Percentiles rank a stretch among this genome's conserved stretches.
Conservation (phyloP, 2,888 invertebrate species). For the Steinernema scapterisci region DNA sequence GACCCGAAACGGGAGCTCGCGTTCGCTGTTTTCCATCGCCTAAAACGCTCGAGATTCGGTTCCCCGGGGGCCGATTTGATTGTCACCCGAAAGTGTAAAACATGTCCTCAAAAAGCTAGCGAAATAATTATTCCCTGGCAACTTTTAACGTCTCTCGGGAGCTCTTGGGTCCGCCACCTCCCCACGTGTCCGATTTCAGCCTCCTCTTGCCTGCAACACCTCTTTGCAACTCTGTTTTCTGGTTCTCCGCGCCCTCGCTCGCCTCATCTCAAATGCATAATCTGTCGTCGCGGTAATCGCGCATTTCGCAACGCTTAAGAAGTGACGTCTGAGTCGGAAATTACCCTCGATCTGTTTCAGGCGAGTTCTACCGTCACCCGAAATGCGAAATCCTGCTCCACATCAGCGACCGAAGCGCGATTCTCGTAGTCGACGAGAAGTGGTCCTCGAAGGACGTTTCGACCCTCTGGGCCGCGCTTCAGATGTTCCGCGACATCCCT, state of each 20-base stretch:
- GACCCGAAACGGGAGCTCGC: not conserved
- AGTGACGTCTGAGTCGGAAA: not conserved
- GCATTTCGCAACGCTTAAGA: not conserved
- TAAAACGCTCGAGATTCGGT: not conserved
- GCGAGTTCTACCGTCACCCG: constrained; percentile 42
- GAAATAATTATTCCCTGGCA: not conserved
- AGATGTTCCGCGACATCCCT: constrained; percentile 39
- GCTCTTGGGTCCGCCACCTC: not conserved
- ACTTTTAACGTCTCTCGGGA: not conserved
- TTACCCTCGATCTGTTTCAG: constrained; percentile 28
- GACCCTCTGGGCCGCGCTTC: constrained; percentile 35
- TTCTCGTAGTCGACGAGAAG: constrained; percentile 42
- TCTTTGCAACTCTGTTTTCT: not conserved
- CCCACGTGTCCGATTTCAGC: not conserved
- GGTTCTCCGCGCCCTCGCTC: not conserved
- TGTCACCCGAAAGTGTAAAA: too few species aligned
- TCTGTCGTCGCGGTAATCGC: not conserved
- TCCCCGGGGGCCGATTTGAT: not conserved
- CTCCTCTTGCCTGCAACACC: too few species aligned
- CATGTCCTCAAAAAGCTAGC: not conserved
- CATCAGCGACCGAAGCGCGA: constrained; percentile 39
- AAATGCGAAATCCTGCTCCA: constrained; percentile 38
- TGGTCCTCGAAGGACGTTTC: constrained; percentile 42
- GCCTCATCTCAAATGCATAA: constrained; percentile 13
- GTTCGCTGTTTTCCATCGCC: not conserved